phyloP scores from a whole-genome alignment of 2,113 vertebrate genomes.

The Camelus dromedarius region DNA sequence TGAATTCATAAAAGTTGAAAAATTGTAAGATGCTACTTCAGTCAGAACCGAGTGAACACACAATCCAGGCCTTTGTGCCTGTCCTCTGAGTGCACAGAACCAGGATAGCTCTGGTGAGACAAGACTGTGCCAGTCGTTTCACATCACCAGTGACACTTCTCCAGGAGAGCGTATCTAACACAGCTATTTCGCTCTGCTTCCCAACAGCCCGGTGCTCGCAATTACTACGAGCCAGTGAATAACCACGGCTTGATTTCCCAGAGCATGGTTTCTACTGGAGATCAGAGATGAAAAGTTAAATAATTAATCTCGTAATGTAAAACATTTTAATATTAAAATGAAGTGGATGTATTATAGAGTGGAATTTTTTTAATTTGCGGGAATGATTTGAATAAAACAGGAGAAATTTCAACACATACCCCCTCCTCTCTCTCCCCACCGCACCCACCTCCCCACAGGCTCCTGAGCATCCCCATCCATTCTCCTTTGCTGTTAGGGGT shows the following conservation, averaged over 20 bases:
- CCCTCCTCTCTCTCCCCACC: background rate
- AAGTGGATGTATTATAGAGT: constrained; percentile 7
- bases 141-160: background rate
- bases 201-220: background rate
- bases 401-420: background rate
- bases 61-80: background rate
- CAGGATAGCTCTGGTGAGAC: background rate
- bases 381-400: constrained; percentile 5
- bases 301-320: constrained; percentile 53
- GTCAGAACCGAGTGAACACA: background rate
- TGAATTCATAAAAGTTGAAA: background rate
- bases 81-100: background rate
- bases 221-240: background rate
- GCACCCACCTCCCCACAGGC: fast-evolving
- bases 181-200: background rate
- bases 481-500: background rate
- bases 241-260: background rate
- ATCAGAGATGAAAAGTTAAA: background rate
- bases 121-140: background rate
- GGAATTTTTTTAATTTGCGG: background rate
- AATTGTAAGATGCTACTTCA: background rate
- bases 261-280: background rate
- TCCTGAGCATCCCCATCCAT: background rate
- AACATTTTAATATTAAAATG: constrained; percentile 59
- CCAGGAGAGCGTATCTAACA: background rate